Evolutionary conservation across 1,140 invertebrate species (phyloP), one percentile per base, ranked within the genome.

Genomic region (Drosophila nasuta): DNA sequence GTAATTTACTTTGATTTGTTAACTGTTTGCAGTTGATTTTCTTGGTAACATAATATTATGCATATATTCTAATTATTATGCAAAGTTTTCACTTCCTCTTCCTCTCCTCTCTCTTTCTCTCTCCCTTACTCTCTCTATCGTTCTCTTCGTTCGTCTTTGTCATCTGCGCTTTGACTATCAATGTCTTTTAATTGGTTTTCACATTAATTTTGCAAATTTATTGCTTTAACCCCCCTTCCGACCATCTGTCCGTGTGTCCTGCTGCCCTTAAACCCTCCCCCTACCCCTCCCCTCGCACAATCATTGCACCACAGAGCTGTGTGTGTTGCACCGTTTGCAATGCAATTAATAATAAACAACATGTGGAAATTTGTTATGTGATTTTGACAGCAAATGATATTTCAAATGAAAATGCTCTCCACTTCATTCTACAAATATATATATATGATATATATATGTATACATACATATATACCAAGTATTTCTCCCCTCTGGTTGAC

Each of bases 141-240:
- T 1, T 43, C 28, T 35, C 28, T 30, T 43, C 1, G 35, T 54
- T 15, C 30, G 65, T 49, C 56, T 69, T 20, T 52, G 52, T 59
- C 46, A 49, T 49, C 46, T 49, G 62, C 56, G 10, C 57, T 57
- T 67, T 66, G 58, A 35, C 63, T 75, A 74, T 77, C 77, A 69
- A 88, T 82, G 83, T 82, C 79, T 81, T 87, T 87, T 88, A 87
- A 87, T 87, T 87, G 83, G 82, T 87, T 87, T 87, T 88, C 83
- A 66, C 76, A 87, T 87, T 87, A 87, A 87, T 88, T 87, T 87
- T 87, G 82, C 82, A 87, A 87, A 87, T 87, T 87, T 88, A 87
- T 88, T 88, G 76, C 83, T 64, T 57, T 57, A 57, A 13, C 17
- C 20, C 20, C 20, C 3, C 20, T 4, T 25, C 20, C 0, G n/a